These are phyloP conservation scores for Pseudobourletiella spinata DNA, from an alignment of 1,140 invertebrate species.

Conservation along the genomic window DNA sequence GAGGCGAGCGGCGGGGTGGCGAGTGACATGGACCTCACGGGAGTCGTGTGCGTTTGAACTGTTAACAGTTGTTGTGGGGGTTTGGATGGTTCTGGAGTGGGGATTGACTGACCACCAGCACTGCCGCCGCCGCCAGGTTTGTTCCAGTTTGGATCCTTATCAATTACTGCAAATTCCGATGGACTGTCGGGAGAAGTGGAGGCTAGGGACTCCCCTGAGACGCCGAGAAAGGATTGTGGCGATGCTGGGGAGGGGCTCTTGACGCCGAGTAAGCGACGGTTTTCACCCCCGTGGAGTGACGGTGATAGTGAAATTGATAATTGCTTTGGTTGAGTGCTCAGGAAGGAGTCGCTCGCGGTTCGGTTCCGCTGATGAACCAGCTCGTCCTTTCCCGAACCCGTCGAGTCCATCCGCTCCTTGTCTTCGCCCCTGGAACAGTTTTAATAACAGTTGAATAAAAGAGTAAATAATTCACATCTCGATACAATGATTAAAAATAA, in stretches of 20 bases:
- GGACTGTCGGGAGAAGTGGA: conserved; percentile 20
- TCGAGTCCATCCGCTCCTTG: conserved; percentile 11
- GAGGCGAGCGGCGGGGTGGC: background rate
- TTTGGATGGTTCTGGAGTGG: no score
- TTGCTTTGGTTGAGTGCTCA: conserved; percentile 7
- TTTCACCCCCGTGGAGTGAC: conserved; percentile 4
- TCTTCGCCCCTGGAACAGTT: conserved; percentile 10
- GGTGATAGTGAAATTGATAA: conserved; percentile 14
- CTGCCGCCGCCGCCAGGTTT: no score
- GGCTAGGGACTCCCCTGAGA: conserved; percentile 19
- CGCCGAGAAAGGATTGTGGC: background rate
- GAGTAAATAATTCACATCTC: background rate
- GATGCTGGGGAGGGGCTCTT: conserved; percentile 9
- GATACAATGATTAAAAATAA: background rate
- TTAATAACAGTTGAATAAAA: background rate
- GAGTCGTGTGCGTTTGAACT: background rate
- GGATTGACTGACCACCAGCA: no score
- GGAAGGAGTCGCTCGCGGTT: conserved; percentile 14
- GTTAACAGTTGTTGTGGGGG: no score
- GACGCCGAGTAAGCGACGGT: background rate
- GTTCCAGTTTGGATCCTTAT: background rate
- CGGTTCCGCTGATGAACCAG: background rate
- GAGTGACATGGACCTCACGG: background rate
- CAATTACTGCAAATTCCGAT: conserved; percentile 5
- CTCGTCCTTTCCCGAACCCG: conserved; percentile 13